phyloP scores from a whole-genome alignment of 2,888 invertebrate genomes.

The Sipha maydis region DNA sequence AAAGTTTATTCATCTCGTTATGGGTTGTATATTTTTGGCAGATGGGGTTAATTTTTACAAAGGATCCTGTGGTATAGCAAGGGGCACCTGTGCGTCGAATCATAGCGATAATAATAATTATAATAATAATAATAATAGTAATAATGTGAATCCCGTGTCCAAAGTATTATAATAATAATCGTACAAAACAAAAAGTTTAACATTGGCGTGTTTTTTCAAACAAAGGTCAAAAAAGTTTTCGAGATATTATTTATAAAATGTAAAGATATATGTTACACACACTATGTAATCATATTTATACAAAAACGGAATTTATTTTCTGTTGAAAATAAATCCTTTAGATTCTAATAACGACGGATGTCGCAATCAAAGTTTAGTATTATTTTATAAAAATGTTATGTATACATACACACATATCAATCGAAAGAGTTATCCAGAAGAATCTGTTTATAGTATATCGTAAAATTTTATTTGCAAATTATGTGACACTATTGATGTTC shows the following conservation, averaged over 20 bases:
- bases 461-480: background rate
- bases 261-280: background rate
- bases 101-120: background rate
- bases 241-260: background rate
- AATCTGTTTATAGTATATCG: background rate
- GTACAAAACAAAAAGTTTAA: background rate
- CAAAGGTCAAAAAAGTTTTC: slow-evolving; percentile 8
- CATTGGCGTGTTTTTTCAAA: slow-evolving; percentile 2
- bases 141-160: background rate
- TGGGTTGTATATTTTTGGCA: slow-evolving; percentile 11
- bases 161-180: slow-evolving; percentile 1
- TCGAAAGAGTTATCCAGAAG: background rate
- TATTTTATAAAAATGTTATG: background rate
- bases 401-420: background rate
- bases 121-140: background rate
- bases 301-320: background rate
- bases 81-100: background rate
- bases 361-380: background rate
- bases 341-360: background rate
- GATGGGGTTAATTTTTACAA: slow-evolving; percentile 11
- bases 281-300: background rate
- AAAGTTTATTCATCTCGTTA: background rate
- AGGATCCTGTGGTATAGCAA: background rate
- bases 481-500: background rate
- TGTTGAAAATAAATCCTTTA: background rate